Evolutionary conservation across 2,888 invertebrate genomes (phyloP), one percentile per base, ranked within the genome.

Genomic region (Chorisops tibialis): DNA sequence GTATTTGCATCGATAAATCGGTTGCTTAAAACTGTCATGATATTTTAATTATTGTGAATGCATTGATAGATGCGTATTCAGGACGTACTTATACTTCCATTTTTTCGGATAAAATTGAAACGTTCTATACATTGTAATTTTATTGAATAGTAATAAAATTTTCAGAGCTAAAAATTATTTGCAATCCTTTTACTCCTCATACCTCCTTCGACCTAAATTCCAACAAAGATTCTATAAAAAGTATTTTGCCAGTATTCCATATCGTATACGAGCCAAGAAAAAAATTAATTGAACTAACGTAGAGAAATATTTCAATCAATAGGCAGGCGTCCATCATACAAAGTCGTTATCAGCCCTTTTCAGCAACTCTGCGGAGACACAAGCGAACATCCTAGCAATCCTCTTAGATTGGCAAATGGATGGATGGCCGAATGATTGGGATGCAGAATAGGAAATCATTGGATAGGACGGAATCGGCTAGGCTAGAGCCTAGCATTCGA

Each of bases 241-340:
- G 52, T 45, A 45, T 61, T 51, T 37, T 43, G 37, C 30, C 49
- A 41, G 39, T 30, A 30, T 30, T 30, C 30, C 9, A 9, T 30
- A 9, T 30, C 30, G 30, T 30, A 2, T 30, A 9, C 45, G 51
- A 61, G 52, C 35, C 43, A 38, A 52, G 52, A 48, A 39, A 49
- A 58, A 64, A 61, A 64, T 61, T 64, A 61, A 64, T 64, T 64
- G 63, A 61, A 61, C 63, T 58, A 30, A 58, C 63, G 51, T 58
- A 43, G 61, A 61, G 61, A 60, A 64, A 52, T 63, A 49, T 64
- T 61, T 58, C 61, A 61, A 61, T 61, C 63, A 61, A 64, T 64
- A 64, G 49, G 58, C 61, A 64, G 49, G 58, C 61, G 58, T 63
- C 52, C 63, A 64, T 64, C 63, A 61, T 64, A 22, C 43, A 56